Percentiles rank a stretch among this genome's conserved stretches.
Conservation (phyloP, 2,888 invertebrate species). For the Gonocerus acuteangulatus region DNA sequence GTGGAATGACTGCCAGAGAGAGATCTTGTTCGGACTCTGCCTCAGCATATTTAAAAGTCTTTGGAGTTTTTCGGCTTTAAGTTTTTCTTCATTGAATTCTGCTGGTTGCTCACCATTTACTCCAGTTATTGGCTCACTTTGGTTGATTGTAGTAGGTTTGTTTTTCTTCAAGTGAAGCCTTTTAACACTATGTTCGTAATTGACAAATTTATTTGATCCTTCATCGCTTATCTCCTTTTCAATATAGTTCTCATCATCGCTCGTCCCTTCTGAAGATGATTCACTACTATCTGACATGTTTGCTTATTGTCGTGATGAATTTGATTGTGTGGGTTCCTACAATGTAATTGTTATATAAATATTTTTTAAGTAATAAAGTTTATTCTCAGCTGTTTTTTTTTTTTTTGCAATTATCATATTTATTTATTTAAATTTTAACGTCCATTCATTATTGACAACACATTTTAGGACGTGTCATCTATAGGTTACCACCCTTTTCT, state of each 20-base stretch:
- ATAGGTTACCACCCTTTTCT: no score
- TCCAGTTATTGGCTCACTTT: background rate
- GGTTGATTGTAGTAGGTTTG: no score
- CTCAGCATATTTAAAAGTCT: background rate
- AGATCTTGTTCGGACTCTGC: background rate
- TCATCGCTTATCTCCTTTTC: background rate
- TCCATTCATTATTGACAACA: no score
- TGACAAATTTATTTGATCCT: background rate
- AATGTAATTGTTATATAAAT: background rate
- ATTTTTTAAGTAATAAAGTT: no score
- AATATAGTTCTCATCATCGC: background rate
- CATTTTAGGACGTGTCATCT: no score
- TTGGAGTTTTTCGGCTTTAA: background rate
- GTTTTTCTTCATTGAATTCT: background rate
- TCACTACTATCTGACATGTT: background rate
- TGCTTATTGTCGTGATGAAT: no score
- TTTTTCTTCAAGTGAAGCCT: background rate
- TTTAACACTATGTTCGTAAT: background rate
- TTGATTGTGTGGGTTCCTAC: background rate
- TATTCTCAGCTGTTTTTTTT: no score
- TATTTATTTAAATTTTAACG: no score
- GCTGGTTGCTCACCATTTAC: background rate
- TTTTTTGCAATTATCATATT: no score
- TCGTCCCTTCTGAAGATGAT: background rate
- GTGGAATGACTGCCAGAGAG: conserved; percentile 4